phyloP scores from a whole-genome alignment of 2,113 vertebrate species.

The Hucho hucho region DNA sequence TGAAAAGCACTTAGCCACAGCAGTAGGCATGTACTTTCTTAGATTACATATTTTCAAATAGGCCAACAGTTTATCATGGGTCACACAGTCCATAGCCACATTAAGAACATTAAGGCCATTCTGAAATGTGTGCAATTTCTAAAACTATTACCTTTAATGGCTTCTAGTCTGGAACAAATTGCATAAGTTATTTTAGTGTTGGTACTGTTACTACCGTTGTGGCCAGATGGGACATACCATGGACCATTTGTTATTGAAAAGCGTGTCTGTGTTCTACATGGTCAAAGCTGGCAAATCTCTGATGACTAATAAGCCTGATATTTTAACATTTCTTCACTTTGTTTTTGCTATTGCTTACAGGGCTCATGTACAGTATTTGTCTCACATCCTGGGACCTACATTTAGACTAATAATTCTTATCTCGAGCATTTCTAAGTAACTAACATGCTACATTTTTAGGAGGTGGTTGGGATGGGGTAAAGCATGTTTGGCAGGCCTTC shows the following conservation, averaged over 20 bases:
- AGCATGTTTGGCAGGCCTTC: neutral
- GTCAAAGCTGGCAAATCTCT: constrained; percentile 7
- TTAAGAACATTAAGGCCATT: neutral
- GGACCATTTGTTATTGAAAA: constrained; percentile 45
- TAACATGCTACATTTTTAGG: constrained; percentile 1
- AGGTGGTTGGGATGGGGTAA: neutral
- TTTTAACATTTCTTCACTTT: constrained; percentile 34
- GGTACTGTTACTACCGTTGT: constrained; percentile 25
- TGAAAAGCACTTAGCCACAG: too few species aligned
- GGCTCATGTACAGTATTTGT: constrained; percentile 11
- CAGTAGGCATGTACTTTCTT: neutral
- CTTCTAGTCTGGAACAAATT: constrained; percentile 31
- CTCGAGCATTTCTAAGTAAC: constrained; percentile 35
- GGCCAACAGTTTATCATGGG: neutral
- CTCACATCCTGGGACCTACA: constrained; percentile 9
- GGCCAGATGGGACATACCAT: constrained; percentile 27
- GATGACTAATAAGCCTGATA: constrained; percentile 25
- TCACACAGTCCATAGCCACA: neutral
- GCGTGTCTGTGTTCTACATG: constrained; percentile 21
- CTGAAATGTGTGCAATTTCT: neutral
- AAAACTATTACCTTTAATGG: constrained; percentile 27
- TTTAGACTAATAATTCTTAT: constrained; percentile 26
- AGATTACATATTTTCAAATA: neutral
- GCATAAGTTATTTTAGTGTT: constrained; percentile 34
- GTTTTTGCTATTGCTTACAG: constrained; percentile 43